phyloP scores from a whole-genome alignment of 2,888 invertebrate species.

The Noctua pronuba region DNA sequence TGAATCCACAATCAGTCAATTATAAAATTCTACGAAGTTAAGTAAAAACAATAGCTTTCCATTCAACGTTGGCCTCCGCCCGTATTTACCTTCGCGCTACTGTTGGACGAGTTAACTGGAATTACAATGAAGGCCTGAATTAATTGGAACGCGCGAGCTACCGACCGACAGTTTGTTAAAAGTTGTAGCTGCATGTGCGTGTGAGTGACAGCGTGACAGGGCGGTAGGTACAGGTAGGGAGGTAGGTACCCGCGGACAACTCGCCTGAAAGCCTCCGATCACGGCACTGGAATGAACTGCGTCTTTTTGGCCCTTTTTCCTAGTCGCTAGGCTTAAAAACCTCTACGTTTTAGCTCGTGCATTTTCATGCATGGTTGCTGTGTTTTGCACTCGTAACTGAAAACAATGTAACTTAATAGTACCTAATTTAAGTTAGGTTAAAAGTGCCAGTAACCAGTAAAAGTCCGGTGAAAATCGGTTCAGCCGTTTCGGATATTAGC shows the following conservation, averaged over 20 bases:
- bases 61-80: not conserved
- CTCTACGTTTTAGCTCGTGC: not conserved
- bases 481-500: not conserved
- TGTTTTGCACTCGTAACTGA: not conserved
- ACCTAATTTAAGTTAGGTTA: not conserved
- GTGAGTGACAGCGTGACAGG: slow-evolving; percentile 17
- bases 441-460: not conserved
- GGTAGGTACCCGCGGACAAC: not conserved
- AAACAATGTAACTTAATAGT: not conserved
- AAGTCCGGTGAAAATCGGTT: no score
- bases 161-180: slow-evolving; percentile 20
- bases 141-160: slow-evolving; percentile 26
- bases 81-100: not conserved
- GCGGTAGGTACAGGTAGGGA: not conserved
- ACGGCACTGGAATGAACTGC: not conserved
- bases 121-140: slow-evolving; percentile 22
- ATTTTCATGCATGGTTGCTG: not conserved
- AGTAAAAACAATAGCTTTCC: not conserved
- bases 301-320: not conserved
- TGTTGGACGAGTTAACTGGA: slow-evolving; percentile 1
- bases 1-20: not conserved
- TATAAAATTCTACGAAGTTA: not conserved
- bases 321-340: not conserved
- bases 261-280: not conserved
- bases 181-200: slow-evolving; percentile 19